A percentile compares a stretch with the other conserved stretches of the same genome.
These are phyloP conservation scores for Ectobius pallidus DNA, from an alignment of 2,888 invertebrate species.

Conservation along the genomic window DNA sequence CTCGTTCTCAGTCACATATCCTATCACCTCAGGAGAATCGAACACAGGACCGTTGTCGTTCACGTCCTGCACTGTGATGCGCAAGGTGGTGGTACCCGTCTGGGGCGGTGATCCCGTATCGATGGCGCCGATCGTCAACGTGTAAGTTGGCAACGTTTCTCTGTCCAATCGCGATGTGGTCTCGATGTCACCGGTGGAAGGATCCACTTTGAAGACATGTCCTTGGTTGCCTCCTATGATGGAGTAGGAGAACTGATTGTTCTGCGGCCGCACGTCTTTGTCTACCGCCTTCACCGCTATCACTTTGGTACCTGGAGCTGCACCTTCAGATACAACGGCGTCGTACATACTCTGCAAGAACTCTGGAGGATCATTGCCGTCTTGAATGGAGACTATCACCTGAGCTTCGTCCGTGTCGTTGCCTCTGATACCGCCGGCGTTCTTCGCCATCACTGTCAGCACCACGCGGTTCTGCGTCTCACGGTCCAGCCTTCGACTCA, in stretches of 20 bases:
- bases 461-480: constrained; percentile 90
- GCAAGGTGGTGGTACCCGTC: constrained; percentile 87
- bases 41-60: constrained; percentile 93
- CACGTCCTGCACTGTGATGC: constrained; percentile 81
- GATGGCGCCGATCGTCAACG: constrained; percentile 82
- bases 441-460: constrained; percentile 92
- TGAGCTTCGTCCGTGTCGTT: constrained; percentile 96
- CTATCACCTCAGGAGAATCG: constrained; percentile 71
- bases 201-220: constrained; percentile 87
- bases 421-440: constrained; percentile 90
- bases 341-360: constrained; percentile 82
- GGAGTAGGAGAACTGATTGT: constrained; percentile 90
- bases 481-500: constrained; percentile 80
- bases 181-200: constrained; percentile 82
- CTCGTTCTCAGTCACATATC: constrained; percentile 86
- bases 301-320: constrained; percentile 73
- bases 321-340: constrained; percentile 81
- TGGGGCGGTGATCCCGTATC: constrained; percentile 89
- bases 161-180: constrained; percentile 77
- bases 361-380: constrained; percentile 95
- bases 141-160: constrained; percentile 77
- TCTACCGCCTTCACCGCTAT: constrained; percentile 84
- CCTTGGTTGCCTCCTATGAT: constrained; percentile 84
- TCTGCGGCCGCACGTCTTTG: constrained; percentile 88
- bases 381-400: constrained; percentile 91